Percentiles rank a stretch among this genome's conserved stretches.
These are phyloP conservation scores for Laticauda laticaudata DNA, from an alignment of 2,113 vertebrate genomes.

Conservation along the genomic window DNA sequence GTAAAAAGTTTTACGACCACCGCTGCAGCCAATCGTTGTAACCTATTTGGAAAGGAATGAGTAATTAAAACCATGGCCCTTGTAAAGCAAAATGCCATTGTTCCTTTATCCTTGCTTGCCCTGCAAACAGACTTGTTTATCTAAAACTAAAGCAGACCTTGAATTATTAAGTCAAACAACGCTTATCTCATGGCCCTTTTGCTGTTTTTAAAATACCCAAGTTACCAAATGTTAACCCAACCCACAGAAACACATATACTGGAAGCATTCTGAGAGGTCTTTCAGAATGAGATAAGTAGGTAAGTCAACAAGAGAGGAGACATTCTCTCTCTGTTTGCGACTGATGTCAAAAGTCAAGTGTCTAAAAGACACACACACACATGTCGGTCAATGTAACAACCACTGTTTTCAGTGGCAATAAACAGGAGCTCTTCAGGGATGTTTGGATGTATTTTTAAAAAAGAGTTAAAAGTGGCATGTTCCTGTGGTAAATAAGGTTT, in stretches of 20 bases:
- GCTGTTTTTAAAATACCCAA: slow-evolving; percentile 48
- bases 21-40: not conserved
- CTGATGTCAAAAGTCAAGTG: slow-evolving; percentile 56
- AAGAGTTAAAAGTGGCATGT: not conserved
- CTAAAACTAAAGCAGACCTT: slow-evolving; percentile 24
- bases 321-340: slow-evolving; percentile 45
- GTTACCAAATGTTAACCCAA: slow-evolving; percentile 43
- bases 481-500: not conserved
- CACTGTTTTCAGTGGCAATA: slow-evolving; percentile 45
- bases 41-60: slow-evolving; percentile 31
- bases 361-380: slow-evolving; percentile 33
- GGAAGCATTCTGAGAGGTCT: slow-evolving; percentile 26
- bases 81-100: slow-evolving; percentile 25
- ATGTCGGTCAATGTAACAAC: slow-evolving; percentile 47
- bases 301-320: slow-evolving; percentile 35
- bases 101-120: slow-evolving; percentile 32
- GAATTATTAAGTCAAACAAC: slow-evolving; percentile 45
- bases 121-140: slow-evolving; percentile 13
- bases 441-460: not conserved
- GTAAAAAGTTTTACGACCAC: too few species aligned
- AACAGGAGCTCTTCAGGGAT: slow-evolving; percentile 25
- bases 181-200: slow-evolving; percentile 46
- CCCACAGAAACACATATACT: slow-evolving; percentile 42
- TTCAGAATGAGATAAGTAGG: slow-evolving; percentile 42
- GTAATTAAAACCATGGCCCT: slow-evolving; percentile 44